phyloP scores from a whole-genome alignment of 2,888 invertebrate genomes.

The Netelia virgata region DNA sequence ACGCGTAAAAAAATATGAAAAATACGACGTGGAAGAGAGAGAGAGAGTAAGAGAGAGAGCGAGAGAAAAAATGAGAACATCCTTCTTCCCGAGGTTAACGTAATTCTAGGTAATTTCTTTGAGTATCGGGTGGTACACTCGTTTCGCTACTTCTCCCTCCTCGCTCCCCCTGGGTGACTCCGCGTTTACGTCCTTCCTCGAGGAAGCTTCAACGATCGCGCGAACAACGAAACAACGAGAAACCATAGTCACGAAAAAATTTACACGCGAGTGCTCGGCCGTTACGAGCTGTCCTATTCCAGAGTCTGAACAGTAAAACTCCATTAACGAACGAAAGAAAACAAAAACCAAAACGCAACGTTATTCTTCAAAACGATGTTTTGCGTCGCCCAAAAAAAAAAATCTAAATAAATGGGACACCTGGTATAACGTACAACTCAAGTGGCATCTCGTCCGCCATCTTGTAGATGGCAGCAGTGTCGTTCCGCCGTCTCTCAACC shows the following conservation, averaged over 20 bases:
- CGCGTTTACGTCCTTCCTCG: not conserved
- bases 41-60: constrained; percentile 15
- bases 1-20: constrained; percentile 10
- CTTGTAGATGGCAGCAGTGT: constrained; percentile 14
- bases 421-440: not conserved
- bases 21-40: constrained; percentile 33
- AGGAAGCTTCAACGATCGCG: not conserved
- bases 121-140: constrained; percentile 51
- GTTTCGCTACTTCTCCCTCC: constrained; percentile 38
- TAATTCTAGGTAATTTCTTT: constrained; percentile 61
- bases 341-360: no score
- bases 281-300: no score
- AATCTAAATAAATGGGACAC: not conserved
- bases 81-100: constrained; percentile 56
- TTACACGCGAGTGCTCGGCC: not conserved
- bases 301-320: no score
- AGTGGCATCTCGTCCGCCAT: no score
- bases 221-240: not conserved
- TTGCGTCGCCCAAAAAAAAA: no score
- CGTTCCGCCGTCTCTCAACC: not conserved
- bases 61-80: constrained; percentile 49
- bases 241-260: not conserved
- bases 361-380: no score
- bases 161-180: not conserved
- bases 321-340: no score